Evolutionary conservation across 2,797 vertebrate genomes (phyloP).

Genomic region (Molossus molossus): DNA sequence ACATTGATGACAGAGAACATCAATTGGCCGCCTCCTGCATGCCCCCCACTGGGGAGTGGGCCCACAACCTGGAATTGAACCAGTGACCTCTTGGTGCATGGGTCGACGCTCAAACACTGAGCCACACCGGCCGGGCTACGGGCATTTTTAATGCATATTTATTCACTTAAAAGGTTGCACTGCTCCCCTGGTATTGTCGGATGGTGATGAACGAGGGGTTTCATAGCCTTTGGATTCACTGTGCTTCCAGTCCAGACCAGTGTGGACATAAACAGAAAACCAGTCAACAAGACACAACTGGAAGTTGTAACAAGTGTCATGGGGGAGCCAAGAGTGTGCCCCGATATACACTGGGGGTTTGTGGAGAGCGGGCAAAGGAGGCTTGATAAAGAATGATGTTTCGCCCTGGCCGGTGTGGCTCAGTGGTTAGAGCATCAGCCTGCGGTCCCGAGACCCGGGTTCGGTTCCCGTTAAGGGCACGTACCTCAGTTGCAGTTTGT

Average conservation of each 20-base stretch:
- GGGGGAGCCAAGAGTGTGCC: rapidly evolving
- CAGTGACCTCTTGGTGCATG: no score
- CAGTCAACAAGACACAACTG: background rate
- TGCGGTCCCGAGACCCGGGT: no score
- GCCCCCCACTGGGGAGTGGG: no score
- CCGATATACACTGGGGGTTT: no score
- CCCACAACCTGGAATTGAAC: no score
- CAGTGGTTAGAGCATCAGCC: background rate
- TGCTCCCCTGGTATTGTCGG: background rate
- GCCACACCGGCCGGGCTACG: background rate
- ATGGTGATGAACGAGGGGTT: background rate
- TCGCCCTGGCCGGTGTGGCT: background rate
- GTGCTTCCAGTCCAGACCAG: background rate
- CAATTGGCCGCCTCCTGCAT: no score
- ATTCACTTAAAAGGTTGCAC: background rate
- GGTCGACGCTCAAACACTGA: no score
- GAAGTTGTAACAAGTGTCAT: background rate
- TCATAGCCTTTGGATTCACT: background rate
- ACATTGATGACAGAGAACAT: no score
- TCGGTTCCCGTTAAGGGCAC: no score
- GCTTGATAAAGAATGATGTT: background rate
- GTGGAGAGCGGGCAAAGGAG: background rate
- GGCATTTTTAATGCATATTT: background rate
- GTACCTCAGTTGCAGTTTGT: no score
- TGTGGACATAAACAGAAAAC: background rate